Percentiles rank a stretch among this genome's conserved stretches.
These are phyloP conservation scores for Pteropus alecto DNA, from an alignment of 2,113 vertebrate species.

Conservation along the genomic window DNA sequence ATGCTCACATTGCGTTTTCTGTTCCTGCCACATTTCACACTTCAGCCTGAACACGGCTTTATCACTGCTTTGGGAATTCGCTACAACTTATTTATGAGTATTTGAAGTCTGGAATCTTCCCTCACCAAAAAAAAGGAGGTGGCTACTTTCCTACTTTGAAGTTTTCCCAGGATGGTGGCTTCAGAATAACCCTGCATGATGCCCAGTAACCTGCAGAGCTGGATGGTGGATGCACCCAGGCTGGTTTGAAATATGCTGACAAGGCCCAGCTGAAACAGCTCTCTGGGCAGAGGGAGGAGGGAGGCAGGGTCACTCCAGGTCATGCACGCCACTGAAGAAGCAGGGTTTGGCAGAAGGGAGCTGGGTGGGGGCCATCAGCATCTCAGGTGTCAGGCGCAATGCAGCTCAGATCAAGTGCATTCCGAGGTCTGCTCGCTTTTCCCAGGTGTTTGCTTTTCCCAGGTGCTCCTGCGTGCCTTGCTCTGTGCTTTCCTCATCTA, in stretches of 20 bases:
- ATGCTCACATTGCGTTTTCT: conserved; percentile 18
- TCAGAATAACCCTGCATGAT: background rate
- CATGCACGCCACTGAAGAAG: background rate
- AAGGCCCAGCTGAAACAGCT: background rate
- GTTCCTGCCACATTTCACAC: conserved; percentile 6
- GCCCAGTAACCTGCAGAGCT: background rate
- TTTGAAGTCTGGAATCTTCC: background rate
- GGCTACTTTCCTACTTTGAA: background rate
- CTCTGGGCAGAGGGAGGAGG: background rate
- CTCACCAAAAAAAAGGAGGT: background rate
- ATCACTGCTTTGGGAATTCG: background rate
- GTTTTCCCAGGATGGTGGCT: background rate
- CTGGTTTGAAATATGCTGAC: background rate
- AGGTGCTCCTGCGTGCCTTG: background rate
- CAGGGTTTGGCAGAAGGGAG: background rate
- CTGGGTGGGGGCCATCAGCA: background rate
- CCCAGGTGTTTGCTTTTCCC: background rate
- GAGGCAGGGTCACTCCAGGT: background rate
- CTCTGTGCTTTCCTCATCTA: background rate
- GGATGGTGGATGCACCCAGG: rapidly evolving
- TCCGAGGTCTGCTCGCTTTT: rapidly evolving
- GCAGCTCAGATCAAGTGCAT: background rate
- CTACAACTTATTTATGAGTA: conserved; percentile 20
- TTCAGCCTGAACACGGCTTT: background rate
- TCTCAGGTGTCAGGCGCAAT: background rate